These are phyloP conservation scores for Brenthis ino DNA, from an alignment of 2,888 invertebrate species.

Conservation along the genomic window DNA sequence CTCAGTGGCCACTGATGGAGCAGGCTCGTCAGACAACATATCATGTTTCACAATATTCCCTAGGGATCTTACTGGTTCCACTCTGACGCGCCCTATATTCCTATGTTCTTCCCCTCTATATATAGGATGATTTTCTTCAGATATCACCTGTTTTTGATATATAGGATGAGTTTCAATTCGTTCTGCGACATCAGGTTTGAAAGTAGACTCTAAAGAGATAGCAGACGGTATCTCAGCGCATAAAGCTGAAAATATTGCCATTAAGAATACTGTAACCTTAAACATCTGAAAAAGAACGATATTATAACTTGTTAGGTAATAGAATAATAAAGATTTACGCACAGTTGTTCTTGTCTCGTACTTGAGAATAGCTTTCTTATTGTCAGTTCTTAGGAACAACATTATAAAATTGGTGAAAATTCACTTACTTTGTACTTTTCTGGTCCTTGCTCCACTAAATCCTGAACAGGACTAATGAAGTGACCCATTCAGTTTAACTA, in stretches of 20 bases:
- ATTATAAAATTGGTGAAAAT: not conserved
- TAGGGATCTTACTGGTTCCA: conserved; percentile 59
- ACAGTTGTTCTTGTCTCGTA: too few species aligned
- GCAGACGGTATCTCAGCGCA: conserved; percentile 62
- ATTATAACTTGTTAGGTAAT: not conserved
- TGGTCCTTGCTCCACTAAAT: conserved; percentile 36
- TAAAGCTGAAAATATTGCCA: conserved; percentile 47
- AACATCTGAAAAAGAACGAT: conserved; percentile 56
- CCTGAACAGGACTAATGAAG: conserved; percentile 50
- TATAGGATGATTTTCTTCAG: conserved; percentile 55
- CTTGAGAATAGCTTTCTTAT: not conserved
- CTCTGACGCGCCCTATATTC: conserved; percentile 58
- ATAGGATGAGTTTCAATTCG: conserved; percentile 50
- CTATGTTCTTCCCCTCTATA: conserved; percentile 57
- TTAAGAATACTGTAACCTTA: conserved; percentile 48
- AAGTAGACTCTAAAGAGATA: conserved; percentile 45
- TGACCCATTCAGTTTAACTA: conserved; percentile 44
- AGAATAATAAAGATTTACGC: too few species aligned
- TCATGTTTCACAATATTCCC: conserved; percentile 64
- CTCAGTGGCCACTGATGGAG: conserved; percentile 51
- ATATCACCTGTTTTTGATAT: conserved; percentile 52
- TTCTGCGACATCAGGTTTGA: conserved; percentile 56
- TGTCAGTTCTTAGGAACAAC: not conserved
- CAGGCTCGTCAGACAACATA: conserved; percentile 69
- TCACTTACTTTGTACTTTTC: conserved; percentile 52